Conservation (phyloP, 2,888 invertebrate genomes). For the Ceramica pisi region DNA sequence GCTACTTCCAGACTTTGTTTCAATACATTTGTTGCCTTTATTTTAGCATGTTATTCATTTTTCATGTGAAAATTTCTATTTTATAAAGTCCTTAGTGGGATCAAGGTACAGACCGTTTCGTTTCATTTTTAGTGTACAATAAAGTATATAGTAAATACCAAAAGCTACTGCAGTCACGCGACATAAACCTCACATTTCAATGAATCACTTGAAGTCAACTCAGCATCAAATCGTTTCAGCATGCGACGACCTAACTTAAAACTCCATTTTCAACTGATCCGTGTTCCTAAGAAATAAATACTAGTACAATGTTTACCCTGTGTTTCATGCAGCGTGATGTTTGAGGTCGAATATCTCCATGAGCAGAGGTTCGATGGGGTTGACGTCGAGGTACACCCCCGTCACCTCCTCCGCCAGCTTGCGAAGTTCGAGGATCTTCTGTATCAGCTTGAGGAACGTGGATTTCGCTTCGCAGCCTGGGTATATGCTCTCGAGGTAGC, state of each 20-base stretch:
- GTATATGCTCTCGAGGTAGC: conserved; percentile 96
- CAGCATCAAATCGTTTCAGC: neutral
- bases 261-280: conserved; percentile 43
- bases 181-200: neutral
- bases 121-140: too few species aligned
- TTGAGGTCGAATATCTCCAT: conserved; percentile 99
- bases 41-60: neutral
- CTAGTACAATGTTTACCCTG: conserved; percentile 62
- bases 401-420: conserved; percentile 97
- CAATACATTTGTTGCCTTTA: neutral
- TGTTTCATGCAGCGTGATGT: conserved; percentile 81
- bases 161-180: neutral
- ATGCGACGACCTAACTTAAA: neutral
- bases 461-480: conserved; percentile 97
- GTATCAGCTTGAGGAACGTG: conserved; percentile 96
- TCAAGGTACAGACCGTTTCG: too few species aligned
- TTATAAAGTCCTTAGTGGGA: neutral
- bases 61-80: neutral
- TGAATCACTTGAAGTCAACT: neutral
- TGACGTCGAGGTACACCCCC: conserved; percentile 97
- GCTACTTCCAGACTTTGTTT: too few species aligned
- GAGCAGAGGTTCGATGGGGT: conserved; percentile 98
- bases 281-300: conserved; percentile 24
- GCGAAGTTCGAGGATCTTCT: conserved; percentile 97
- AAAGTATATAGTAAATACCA: too few species aligned